A percentile compares a stretch with the other conserved stretches of the same genome.
phyloP scores from a whole-genome alignment of 2,888 invertebrate species.

The Antitype chi region DNA sequence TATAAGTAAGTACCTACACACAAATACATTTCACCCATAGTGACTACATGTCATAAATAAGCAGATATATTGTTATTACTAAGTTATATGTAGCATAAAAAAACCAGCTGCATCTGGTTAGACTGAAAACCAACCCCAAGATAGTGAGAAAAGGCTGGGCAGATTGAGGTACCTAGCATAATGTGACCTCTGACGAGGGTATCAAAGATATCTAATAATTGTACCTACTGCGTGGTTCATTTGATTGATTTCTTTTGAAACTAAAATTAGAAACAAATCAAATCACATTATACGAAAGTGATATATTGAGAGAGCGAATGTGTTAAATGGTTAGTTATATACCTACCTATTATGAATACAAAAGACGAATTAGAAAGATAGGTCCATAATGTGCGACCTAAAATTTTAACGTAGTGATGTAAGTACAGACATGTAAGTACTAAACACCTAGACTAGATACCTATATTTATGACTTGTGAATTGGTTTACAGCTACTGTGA shows the following conservation, averaged over 20 bases:
- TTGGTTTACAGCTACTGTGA: neutral
- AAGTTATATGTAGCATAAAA: too few relatives aligned
- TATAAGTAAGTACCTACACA: too few relatives aligned
- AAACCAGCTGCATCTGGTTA: too few relatives aligned
- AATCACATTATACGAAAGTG: neutral
- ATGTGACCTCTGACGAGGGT: neutral
- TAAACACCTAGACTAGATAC: neutral
- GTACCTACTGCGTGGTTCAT: neutral
- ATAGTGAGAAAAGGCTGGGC: too few relatives aligned
- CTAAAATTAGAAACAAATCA: neutral
- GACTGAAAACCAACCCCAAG: too few relatives aligned
- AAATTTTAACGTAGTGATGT: neutral
- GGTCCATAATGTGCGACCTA: neutral
- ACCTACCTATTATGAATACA: neutral
- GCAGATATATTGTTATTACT: too few relatives aligned
- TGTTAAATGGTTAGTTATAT: too few relatives aligned
- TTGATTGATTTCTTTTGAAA: neutral
- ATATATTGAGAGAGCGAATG: too few relatives aligned
- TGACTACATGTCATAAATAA: too few relatives aligned
- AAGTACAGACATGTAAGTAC: neutral
- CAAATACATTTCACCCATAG: too few relatives aligned
- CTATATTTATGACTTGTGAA: neutral
- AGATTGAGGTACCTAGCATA: neutral
- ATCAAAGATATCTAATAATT: neutral
- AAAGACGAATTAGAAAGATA: neutral